A percentile compares a stretch with the other conserved stretches of the same genome.
Evolutionary conservation across 2,113 vertebrate genomes (phyloP).

Genomic region (Rhipidura dahli): DNA sequence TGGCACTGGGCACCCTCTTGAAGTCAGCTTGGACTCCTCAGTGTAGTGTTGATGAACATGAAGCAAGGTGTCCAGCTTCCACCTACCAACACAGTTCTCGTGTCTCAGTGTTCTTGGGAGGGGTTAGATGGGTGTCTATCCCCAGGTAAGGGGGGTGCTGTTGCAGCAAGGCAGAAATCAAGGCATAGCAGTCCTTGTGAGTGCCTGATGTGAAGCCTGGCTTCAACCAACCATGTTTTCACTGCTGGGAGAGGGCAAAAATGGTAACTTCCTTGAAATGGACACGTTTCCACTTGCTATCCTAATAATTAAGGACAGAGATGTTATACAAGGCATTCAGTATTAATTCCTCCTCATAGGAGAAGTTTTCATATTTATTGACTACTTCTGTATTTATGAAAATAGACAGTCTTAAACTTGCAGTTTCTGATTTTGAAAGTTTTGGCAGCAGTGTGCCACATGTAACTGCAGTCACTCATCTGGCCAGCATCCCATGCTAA

Average conservation of each 20-base stretch:
- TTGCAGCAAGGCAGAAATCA: rapidly evolving
- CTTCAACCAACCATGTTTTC: not conserved
- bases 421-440: not conserved
- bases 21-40: not conserved
- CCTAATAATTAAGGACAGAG: not conserved
- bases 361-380: not conserved
- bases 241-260: not conserved
- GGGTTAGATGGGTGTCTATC: not conserved
- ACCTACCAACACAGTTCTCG: not conserved
- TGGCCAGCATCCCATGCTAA: not conserved
- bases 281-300: not conserved
- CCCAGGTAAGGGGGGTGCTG: not conserved
- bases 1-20: not conserved
- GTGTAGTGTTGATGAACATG: rapidly evolving
- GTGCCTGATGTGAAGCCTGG: not conserved
- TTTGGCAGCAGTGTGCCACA: rapidly evolving
- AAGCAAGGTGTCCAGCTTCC: not conserved
- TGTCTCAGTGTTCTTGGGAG: not conserved
- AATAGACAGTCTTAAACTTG: not conserved
- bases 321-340: not conserved
- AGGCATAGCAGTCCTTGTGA: not conserved
- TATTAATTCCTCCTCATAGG: not conserved
- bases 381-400: not conserved
- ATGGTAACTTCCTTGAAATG: not conserved
- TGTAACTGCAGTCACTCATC: not conserved